These are phyloP conservation scores for Cyanistes caeruleus DNA, from an alignment of 2,113 vertebrate genomes.

Conservation along the genomic window DNA sequence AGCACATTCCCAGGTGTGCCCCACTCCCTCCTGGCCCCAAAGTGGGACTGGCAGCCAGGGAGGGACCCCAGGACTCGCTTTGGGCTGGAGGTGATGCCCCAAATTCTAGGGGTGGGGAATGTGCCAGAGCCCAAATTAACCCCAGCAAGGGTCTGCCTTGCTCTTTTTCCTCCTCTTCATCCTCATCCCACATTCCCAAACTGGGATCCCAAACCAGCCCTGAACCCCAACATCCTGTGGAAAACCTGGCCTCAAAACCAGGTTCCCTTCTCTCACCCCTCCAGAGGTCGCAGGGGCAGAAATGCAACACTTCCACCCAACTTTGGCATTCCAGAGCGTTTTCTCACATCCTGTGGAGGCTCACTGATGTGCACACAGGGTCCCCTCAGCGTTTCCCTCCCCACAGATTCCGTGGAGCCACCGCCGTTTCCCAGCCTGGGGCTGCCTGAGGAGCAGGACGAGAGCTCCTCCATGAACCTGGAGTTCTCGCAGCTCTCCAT, in stretches of 20 bases:
- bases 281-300: fast-evolving
- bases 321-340: fast-evolving
- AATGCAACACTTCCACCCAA: fast-evolving
- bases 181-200: neutral
- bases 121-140: neutral
- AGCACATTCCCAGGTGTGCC: constrained; percentile 74
- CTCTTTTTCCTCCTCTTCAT: neutral
- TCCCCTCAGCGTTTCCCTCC: neutral
- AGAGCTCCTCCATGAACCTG: constrained; percentile 46
- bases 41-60: neutral
- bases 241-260: neutral
- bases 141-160: neutral
- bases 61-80: fast-evolving
- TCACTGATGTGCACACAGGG: fast-evolving
- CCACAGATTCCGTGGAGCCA: constrained; percentile 79
- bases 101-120: too few species aligned
- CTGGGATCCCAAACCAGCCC: neutral
- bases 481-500: constrained; percentile 83
- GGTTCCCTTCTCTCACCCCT: too few species aligned
- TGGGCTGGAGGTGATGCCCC: neutral
- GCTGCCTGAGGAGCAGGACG: constrained; percentile 79
- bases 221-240: neutral
- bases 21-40: fast-evolving
- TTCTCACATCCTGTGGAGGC: too few species aligned
- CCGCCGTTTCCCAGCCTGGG: constrained; percentile 81